Evolutionary conservation across 1,140 invertebrate species (phyloP), one percentile per base, ranked within the genome.

Genomic region (Drosophila repleta): DNA sequence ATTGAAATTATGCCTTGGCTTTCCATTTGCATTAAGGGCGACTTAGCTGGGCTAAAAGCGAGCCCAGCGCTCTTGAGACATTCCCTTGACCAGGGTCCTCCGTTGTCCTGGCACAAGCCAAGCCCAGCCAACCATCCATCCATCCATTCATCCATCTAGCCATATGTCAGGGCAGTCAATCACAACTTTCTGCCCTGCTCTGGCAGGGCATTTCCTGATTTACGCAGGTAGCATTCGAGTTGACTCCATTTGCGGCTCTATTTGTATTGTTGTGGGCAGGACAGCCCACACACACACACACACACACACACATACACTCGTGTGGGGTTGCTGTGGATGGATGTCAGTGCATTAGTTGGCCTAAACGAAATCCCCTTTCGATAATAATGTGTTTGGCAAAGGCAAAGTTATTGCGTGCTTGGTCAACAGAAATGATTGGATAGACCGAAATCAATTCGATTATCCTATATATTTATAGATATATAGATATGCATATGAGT

Each of bases 161-260:
- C 52, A 68, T 62, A 65, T 35, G 81, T 77, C 81, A 80, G 68
- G 15, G 26, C 81, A 84, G 81, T 84, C 81, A 84, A 84, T 84
- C 81, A 80, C 63, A 72, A 65, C 74, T 66, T 70, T 26, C 61
- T 64, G 45, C 46, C 63, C 55, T 37, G 43, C 49, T 55, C 60
- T 67, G 64, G 41, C 51, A 73, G n/a, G n/a, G n/a, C 79, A 83
- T 77, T 79, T 87, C 74, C 82, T 85, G 81, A 87, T 82, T 87
- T 82, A 85, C 78, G 82, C 81, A 87, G 83, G 82, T 87, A 80
- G 63, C 60, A 24, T 53, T 58, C 60, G 57, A 55, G 51, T 74
- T 64, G 55, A 71, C 72, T 75, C 66, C 51, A 52, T 66, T 66
- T 77, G 61, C 56, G 71, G 60, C 41, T 58, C 24, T 75, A 68